Percentiles rank a stretch among this genome's conserved stretches.
phyloP scores from a whole-genome alignment of 1,140 invertebrate species.

The Drosophila eugracilis region DNA sequence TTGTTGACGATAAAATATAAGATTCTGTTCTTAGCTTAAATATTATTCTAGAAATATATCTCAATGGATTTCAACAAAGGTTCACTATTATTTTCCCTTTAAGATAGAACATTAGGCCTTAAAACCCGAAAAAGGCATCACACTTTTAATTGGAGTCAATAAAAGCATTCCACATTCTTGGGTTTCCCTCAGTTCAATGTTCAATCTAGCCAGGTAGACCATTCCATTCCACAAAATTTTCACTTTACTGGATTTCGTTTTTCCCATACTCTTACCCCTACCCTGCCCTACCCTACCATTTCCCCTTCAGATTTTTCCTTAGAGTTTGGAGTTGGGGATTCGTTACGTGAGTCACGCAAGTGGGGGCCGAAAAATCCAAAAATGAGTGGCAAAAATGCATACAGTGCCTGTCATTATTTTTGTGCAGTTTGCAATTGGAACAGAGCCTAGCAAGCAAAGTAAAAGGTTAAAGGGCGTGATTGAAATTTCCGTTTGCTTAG shows the following conservation, averaged over 20 bases:
- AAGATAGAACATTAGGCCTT: background rate
- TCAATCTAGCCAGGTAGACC: conserved; percentile 3
- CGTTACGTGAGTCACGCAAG: conserved; percentile 54
- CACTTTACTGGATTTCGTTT: conserved; percentile 21
- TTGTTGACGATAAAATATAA: too few species aligned
- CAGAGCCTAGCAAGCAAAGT: background rate
- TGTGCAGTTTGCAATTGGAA: conserved; percentile 32
- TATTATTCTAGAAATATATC: too few species aligned
- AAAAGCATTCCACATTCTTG: conserved; percentile 14
- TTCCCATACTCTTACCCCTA: background rate
- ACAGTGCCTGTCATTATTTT: conserved; percentile 52
- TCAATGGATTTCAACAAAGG: too few species aligned
- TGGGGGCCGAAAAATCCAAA: background rate
- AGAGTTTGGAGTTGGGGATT: background rate
- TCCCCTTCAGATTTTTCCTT: background rate
- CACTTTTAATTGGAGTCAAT: conserved; percentile 26
- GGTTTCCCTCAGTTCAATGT: background rate
- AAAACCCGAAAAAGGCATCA: background rate
- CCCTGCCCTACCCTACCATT: background rate
- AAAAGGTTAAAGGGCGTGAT: conserved; percentile 36
- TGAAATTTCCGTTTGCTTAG: conserved; percentile 45
- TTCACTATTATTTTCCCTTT: too few species aligned
- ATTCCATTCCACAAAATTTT: conserved; percentile 10
- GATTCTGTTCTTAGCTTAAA: too few species aligned
- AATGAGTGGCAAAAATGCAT: conserved; percentile 30